phyloP scores from a whole-genome alignment of 2,113 vertebrate species.

The Scartelaos histophorus region DNA sequence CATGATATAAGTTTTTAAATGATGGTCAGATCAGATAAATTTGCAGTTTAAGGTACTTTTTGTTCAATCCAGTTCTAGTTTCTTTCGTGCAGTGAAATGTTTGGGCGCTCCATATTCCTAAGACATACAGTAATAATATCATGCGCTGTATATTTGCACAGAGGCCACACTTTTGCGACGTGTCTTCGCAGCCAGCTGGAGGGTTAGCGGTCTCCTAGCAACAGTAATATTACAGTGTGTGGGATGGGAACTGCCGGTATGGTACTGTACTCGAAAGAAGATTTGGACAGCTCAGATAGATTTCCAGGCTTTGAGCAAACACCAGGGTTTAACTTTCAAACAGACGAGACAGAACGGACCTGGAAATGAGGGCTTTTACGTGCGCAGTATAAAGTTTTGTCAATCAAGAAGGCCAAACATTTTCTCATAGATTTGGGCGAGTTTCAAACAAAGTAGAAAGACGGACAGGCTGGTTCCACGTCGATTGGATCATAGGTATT shows the following conservation, averaged over 20 bases:
- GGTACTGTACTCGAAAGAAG: neutral
- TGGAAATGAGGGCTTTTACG: neutral
- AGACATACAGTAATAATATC: neutral
- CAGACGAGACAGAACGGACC: neutral
- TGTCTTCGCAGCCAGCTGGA: conserved; percentile 31
- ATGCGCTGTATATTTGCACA: conserved; percentile 8
- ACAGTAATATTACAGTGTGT: conserved; percentile 24
- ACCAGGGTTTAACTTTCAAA: conserved; percentile 1
- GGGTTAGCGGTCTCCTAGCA: conserved; percentile 45
- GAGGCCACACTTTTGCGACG: conserved; percentile 16
- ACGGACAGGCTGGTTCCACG: neutral
- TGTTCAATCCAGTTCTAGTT: neutral
- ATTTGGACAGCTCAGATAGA: neutral
- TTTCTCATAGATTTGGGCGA: neutral
- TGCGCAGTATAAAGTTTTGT: neutral
- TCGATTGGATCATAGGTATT: neutral
- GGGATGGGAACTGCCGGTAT: conserved; percentile 1
- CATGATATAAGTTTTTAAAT: too few relatives aligned
- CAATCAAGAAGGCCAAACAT: conserved; percentile 8
- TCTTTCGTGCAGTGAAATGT: neutral
- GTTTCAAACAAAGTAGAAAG: neutral
- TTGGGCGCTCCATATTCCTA: neutral
- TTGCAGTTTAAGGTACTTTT: neutral
- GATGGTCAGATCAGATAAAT: too few relatives aligned
- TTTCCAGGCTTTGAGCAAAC: conserved; percentile 8